Evolutionary conservation across 2,113 vertebrate species (phyloP), one percentile per base, ranked within the genome.

Genomic region (Lota lota): DNA sequence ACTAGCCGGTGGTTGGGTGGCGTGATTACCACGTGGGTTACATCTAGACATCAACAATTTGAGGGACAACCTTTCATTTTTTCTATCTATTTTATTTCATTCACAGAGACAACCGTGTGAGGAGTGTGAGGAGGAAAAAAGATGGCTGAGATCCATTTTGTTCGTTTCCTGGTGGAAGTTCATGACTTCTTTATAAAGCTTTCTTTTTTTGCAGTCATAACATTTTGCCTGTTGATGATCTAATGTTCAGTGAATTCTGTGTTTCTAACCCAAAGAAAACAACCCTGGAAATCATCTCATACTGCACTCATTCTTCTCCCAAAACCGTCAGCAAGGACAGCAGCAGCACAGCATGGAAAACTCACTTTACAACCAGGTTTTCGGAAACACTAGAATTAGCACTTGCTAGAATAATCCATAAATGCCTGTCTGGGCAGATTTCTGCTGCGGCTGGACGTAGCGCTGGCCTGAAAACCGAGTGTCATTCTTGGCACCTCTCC

Each of bases 361-460:
- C 67, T 78, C 71, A n/a, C 73, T 85, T 84, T 81, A 64, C 70
- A 72, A 68, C 63, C 22, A 40, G 54, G 63, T 67, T 33, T 61
- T 80, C 51, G 64, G 77, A 84, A 83, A 83, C 64, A 24, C 62
- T 82, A 66, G 81, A 87, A 87, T 83, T 77, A 80, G 72, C 73
- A 15, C 64, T 71, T 28, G 18, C 77, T 87, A 81, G 68, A 83
- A 86, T 83, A 79, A 85, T 59, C 83, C 77, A 70, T 83, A 81
- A 85, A 79, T 28, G 71, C 75, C 85, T 85, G 86, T 90, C 85
- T 83, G 68, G 56, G 69, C 63, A 20, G 68, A 81, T 86, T 81
- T 74, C n/a, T 68, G 69, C 67, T 28, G 56, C 6, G 15, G 69
- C 66, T 69, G 61, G 70, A 75, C 1, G 17, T 21, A 51, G 69